These are phyloP conservation scores for Drosophila bocqueti DNA, from an alignment of 1,140 invertebrate genomes.

Conservation along the genomic window DNA sequence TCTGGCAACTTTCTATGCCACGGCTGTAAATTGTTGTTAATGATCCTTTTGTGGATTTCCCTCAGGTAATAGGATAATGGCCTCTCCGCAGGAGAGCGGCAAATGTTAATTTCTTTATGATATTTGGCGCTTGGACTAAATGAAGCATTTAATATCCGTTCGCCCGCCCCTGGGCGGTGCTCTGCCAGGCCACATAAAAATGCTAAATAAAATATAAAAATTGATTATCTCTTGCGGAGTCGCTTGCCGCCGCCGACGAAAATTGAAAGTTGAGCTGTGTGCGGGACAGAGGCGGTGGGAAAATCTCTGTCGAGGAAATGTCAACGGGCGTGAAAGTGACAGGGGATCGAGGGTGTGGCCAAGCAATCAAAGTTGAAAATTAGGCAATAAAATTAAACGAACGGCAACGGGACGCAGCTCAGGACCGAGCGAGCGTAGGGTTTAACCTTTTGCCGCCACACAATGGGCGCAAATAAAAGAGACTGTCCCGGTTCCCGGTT, in stretches of 20 bases:
- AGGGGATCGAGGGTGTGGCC: constrained; percentile 42
- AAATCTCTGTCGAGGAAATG: constrained; percentile 61
- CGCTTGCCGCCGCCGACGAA: neutral
- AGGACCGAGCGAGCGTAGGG: neutral
- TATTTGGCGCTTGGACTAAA: constrained; percentile 40
- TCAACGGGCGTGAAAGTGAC: constrained; percentile 76
- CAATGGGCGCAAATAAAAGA: constrained; percentile 44
- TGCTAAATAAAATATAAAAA: constrained; percentile 77
- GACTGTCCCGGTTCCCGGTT: neutral
- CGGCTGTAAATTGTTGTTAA: constrained; percentile 46
- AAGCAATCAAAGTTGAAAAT: constrained; percentile 82
- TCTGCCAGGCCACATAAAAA: constrained; percentile 47
- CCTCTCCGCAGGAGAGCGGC: neutral
- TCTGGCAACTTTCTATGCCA: constrained; percentile 23
- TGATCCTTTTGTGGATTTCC: constrained; percentile 48
- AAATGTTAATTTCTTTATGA: constrained; percentile 59
- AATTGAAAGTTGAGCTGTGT: constrained; percentile 60
- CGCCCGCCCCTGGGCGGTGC: constrained; percentile 1
- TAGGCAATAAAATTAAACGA: constrained; percentile 82
- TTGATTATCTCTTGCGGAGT: constrained; percentile 50
- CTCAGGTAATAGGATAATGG: constrained; percentile 41
- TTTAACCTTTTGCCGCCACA: constrained; percentile 60
- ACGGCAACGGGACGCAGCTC: constrained; percentile 53
- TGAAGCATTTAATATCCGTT: constrained; percentile 52
- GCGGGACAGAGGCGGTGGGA: neutral